These are phyloP conservation scores for Diplodus puntazzo DNA, from an alignment of 2,797 vertebrate genomes.

Conservation along the genomic window DNA sequence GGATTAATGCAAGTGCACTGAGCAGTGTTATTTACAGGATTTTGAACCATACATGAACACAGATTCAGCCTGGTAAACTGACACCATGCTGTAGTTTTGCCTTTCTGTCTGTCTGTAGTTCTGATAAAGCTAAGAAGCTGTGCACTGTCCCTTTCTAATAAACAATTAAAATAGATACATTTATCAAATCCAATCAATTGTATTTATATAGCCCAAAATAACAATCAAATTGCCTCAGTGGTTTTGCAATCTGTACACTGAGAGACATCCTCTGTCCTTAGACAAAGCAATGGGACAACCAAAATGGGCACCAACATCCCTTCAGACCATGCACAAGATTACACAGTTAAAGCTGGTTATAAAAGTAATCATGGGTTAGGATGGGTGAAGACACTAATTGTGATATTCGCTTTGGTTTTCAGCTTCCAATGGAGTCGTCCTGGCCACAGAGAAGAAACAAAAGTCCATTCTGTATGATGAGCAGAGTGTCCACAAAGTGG, in stretches of 20 bases:
- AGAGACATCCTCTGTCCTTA: no score
- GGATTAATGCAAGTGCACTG: background rate
- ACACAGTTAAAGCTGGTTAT: background rate
- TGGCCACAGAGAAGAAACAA: constrained; percentile 99
- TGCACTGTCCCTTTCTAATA: no score
- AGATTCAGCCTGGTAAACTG: background rate
- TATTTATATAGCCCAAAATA: no score
- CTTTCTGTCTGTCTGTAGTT: background rate
- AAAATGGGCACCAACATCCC: background rate
- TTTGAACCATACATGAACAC: background rate
- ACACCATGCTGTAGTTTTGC: background rate
- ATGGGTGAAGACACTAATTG: background rate
- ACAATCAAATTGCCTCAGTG: no score
- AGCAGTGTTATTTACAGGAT: background rate
- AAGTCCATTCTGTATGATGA: constrained; percentile 99
- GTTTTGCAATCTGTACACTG: no score
- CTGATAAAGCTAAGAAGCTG: no score
- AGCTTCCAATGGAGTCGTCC: constrained; percentile 98
- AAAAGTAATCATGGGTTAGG: accelerated
- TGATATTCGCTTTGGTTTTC: constrained; percentile 36
- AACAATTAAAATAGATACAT: no score
- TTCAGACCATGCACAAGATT: no score
- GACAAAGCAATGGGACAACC: no score
- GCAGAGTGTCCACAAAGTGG: constrained; percentile 98
- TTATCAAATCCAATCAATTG: no score